Conservation (phyloP, 2,113 vertebrate species). For the Porphyrio hochstetteri region DNA sequence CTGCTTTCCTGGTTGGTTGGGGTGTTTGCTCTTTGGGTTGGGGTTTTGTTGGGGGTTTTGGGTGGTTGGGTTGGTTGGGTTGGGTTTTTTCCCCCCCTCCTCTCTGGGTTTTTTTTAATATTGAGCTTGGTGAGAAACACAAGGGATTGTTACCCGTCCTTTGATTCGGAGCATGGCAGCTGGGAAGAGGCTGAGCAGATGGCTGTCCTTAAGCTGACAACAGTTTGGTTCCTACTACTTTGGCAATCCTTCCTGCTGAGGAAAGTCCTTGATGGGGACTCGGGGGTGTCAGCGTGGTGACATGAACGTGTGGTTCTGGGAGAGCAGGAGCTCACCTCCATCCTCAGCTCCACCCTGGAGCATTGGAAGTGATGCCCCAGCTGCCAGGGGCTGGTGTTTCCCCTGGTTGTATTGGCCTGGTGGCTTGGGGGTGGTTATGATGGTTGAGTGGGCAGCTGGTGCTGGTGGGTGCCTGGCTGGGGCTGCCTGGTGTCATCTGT, state of each 20-base stretch:
- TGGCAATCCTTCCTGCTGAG: background rate
- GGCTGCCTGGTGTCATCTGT: background rate
- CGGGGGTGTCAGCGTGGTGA: background rate
- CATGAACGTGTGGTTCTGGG: background rate
- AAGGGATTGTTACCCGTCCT: constrained; percentile 9
- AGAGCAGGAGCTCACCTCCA: background rate
- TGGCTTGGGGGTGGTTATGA: background rate
- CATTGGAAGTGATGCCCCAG: background rate
- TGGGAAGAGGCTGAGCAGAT: constrained; percentile 57
- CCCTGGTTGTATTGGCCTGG: no score
- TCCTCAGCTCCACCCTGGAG: background rate
- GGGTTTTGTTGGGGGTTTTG: background rate
- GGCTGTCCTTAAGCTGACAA: constrained; percentile 58
- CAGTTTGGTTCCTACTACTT: constrained; percentile 62
- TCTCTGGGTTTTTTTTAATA: constrained; percentile 26
- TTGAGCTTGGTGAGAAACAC: constrained; percentile 49
- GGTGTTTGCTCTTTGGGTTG: background rate
- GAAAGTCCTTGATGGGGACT: background rate
- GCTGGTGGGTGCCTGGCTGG: background rate
- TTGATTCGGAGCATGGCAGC: constrained; percentile 36
- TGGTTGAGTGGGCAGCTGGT: background rate
- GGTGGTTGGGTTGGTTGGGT: background rate
- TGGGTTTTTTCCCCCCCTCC: no score
- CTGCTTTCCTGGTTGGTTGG: constrained; percentile 50
- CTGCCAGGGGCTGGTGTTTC: fast-evolving